Evolutionary conservation across 2,113 vertebrate genomes (phyloP).

Genomic region (Sorex araneus): DNA sequence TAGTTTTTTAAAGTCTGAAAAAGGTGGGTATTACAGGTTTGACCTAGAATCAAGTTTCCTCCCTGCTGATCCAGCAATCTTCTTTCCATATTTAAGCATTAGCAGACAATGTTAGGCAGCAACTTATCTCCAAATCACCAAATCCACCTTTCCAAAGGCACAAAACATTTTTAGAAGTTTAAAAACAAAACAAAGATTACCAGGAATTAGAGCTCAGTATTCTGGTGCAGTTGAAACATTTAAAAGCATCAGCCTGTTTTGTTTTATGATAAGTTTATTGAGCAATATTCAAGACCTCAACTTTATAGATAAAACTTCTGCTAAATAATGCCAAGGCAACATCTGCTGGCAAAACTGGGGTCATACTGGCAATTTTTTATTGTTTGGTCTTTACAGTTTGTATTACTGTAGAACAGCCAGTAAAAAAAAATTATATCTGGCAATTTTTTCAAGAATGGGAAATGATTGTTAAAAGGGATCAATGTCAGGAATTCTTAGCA

Average conservation of each 20-base stretch:
- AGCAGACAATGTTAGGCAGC: constrained; percentile 75
- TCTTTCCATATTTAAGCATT: constrained; percentile 82
- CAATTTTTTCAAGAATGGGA: constrained; percentile 67
- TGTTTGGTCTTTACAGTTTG: constrained; percentile 71
- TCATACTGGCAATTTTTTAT: constrained; percentile 68
- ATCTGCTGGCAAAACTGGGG: constrained; percentile 55
- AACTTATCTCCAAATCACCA: constrained; percentile 75
- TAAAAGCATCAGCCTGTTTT: constrained; percentile 79
- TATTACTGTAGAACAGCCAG: constrained; percentile 67
- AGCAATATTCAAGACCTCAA: constrained; percentile 80
- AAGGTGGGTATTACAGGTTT: constrained; percentile 57
- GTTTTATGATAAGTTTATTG: constrained; percentile 79
- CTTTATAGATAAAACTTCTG: constrained; percentile 72
- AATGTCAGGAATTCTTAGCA: neutral
- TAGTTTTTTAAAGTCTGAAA: constrained; percentile 52
- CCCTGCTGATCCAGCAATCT: constrained; percentile 78
- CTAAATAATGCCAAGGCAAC: constrained; percentile 67
- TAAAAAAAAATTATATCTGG: constrained; percentile 72
- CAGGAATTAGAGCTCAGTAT: constrained; percentile 64
- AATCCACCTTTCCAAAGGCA: constrained; percentile 77
- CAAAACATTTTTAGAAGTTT: constrained; percentile 63
- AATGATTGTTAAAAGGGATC: constrained; percentile 19
- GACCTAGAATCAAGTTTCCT: constrained; percentile 80
- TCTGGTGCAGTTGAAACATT: constrained; percentile 72
- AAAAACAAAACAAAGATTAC: neutral